Percentiles rank a stretch among this genome's conserved stretches.
These are phyloP conservation scores for Oceanites oceanicus DNA, from an alignment of 2,113 vertebrate species.

Conservation along the genomic window DNA sequence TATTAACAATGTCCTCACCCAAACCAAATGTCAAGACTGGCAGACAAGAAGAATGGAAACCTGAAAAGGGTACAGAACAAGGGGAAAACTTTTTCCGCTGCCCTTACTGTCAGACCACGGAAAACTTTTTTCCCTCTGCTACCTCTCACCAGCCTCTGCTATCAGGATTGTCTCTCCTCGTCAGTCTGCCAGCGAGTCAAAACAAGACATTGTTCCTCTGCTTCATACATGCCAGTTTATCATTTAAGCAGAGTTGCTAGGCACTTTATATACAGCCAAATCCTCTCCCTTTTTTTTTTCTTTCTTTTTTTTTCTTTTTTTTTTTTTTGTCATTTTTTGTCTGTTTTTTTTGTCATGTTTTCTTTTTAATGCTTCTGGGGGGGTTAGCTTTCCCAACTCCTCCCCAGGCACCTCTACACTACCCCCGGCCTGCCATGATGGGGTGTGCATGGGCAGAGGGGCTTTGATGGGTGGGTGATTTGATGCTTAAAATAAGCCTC, in stretches of 20 bases:
- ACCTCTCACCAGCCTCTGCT: not conserved
- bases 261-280: not conserved
- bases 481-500: not conserved
- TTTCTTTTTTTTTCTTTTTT: accelerated
- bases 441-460: not conserved
- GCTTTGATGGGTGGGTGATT: not conserved
- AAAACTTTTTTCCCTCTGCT: not conserved
- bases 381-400: not conserved
- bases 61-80: not conserved
- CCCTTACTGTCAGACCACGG: not conserved
- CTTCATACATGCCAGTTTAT: not conserved
- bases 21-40: not conserved
- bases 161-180: not conserved
- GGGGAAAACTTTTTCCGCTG: not conserved
- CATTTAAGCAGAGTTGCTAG: not conserved
- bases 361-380: accelerated
- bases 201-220: not conserved
- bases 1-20: accelerated
- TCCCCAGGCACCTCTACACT: not conserved
- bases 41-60: not conserved
- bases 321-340: not conserved
- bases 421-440: not conserved
- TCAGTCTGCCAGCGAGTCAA: not conserved
- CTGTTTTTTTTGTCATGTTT: not conserved
- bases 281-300: not conserved